Base-by-base conservation (phyloP, 53 echinoderm and acorn worm species). In the Holothuria leucospilota region DNA sequence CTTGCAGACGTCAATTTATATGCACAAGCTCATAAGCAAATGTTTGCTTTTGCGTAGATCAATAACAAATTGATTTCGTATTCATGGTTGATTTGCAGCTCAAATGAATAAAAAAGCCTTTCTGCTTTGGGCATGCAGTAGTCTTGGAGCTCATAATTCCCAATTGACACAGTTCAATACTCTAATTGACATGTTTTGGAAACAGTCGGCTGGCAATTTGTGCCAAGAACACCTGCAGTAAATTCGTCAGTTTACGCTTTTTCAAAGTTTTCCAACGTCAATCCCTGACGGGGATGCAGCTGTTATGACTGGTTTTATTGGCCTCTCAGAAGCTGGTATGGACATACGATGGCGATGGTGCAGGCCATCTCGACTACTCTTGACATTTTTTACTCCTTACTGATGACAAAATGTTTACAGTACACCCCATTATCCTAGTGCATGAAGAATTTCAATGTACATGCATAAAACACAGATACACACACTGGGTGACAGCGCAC, bases 141-240 rank as follows among this genome's bases (percentile, higher is more conserved):
- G 23, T 40, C 52, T 75, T 75, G 51, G 25, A 28, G 75, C 34
- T 72, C 40, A 51, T 75, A 75, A 75, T 20, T 51, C 75, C 52
- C 25, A 75, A 75, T 75, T 75, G 51, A 75, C 75, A 75, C 51
- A 51, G 51, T 75, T 75, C 70, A 70, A 27, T 30, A 30, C 16
- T 26, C 52, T 49, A 51, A 75, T 75, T 75, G 75, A 75, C 75
- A 75, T 75, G 49, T 26, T 75, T 75, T 75, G 21, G 28, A 26
- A n/a, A 51, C 15, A 41, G 9, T 21, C 38, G 70, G 49, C 26
- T 8, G 24, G 75, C 52, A 75, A 75, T 51, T 49, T 14, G 21
- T 27, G 27, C 13, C 51, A 26, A 75, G 51, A 75, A 75, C 49
- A 75, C 34, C 70, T 70, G 70, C 70, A 70, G 70, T 70, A 38